Base-by-base conservation (phyloP, 2,113 vertebrate species). In the Caretta caretta region DNA sequence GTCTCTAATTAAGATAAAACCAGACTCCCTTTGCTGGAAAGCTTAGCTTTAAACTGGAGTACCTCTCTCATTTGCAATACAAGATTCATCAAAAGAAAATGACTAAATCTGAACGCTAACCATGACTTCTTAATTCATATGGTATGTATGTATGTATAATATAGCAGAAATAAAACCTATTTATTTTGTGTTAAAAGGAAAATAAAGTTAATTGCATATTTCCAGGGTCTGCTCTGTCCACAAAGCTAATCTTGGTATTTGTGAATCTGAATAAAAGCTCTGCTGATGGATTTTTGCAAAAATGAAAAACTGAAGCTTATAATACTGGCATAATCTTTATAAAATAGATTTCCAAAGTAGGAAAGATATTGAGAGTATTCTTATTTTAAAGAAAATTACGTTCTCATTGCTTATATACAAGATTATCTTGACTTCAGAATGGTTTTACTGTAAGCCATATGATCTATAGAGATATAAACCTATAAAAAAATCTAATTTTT, bases 11-110 rank as follows among this genome's bases (percentile, higher is more conserved):
- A 76, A 65, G 79, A 90, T 53, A 88, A 94, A 92, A 51, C 75
- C 46, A 80, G 72, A 86, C 50, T 42, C 54, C 87, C 59, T 83
- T 20, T 49, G 92, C 19, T 59, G 69, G 91, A 85, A 93, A 46
- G 12, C 72, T 95, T 92, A 35, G 72, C 42, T 91, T 90, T 92
- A 92, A 90, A 94, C 8, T 85, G 86, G 76, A 93, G 75, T 2
- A 51, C 4, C 87, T 38, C 48, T 85, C 46, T 93, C 92, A 92
- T 54, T 49, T 90, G 94, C 96, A 93, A 22, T 51, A 80, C 13
- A 87, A 86, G 91, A 69, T 87, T 94, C 96, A 91, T 89, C 94
- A 96, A 94, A 88, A 49, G 88, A 80, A 97, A 84, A 87, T 89
- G 89, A 86, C 22, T 51, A 90, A 89, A 87, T 87, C 80, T 82